Base-by-base conservation (phyloP, 2,797 vertebrate species). In the Hybognathus amarus region DNA sequence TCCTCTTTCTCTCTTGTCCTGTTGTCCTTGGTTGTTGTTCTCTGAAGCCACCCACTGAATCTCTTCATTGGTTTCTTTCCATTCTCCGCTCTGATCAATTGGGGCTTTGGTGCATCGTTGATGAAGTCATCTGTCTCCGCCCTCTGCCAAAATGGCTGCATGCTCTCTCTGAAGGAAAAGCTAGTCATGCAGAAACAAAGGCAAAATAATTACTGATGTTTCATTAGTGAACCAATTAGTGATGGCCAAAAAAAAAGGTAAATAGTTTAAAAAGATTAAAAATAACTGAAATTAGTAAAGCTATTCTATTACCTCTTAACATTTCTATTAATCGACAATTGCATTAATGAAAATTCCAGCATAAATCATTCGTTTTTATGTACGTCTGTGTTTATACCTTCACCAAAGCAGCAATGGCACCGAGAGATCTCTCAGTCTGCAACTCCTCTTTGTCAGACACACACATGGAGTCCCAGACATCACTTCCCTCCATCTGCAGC, bases 81-180 rank as follows among this genome's bases (percentile, higher is more conserved):
- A 99, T 91, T 99, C 93, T 1, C 98, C 98, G 52, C 97, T 98
- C 94, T 98, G 94, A 90, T 99, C 18, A 95, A 93, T 73, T 96
- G 93, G 2, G 97, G 87, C 85, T 97, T 95, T 11, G 97, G 96
- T 33, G 96, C 93, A 87, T 98, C 98, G 88, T 98, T 99, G 89
- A 99, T 99, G 91, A 99, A 88, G 87, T 99, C 97, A n/a, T 99
- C 98, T 0, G 98, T 99, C 93, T 99, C 96, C 83, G 97, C 97
- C 8, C 94, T 99, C 98, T 0, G 98, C 98, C 90, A 96, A 89
- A 69, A 97, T 92, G 0, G 98, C 98, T 0, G 98, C 98, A 2
- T 93, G 95, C 84, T 99, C 97, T 8, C 98, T 92, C 91, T 99
- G 97, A 6, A 99, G 95, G 89, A 99, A 99, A 74, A 89, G 71